Percentiles rank a stretch among this genome's conserved stretches.
Evolutionary conservation across 2,113 vertebrate genomes (phyloP).

Genomic region (Spheniscus mendiculus): DNA sequence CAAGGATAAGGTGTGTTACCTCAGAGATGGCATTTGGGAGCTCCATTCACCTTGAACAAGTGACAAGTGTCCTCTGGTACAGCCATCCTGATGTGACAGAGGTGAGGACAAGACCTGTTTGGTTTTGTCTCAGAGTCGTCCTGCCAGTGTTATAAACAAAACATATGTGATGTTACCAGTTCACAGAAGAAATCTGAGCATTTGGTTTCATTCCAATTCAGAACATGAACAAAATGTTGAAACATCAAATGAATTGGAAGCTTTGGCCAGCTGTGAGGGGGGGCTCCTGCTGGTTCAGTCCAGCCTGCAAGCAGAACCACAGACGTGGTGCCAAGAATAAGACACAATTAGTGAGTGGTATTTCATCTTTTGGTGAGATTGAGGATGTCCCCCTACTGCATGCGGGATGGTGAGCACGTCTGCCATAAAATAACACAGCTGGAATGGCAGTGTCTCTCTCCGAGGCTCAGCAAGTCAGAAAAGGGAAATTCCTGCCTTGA

Average conservation of each 20-base stretch:
- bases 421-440: background rate
- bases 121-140: background rate
- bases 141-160: background rate
- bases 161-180: background rate
- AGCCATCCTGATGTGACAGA: background rate
- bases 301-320: background rate
- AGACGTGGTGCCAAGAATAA: background rate
- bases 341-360: background rate
- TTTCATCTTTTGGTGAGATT: background rate
- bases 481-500: background rate
- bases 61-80: background rate
- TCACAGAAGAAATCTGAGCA: background rate
- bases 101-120: background rate
- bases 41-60: background rate
- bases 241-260: background rate
- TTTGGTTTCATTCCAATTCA: background rate
- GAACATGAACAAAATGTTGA: background rate
- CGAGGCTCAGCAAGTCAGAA: background rate
- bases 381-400: background rate
- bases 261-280: background rate
- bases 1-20: background rate
- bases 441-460: background rate
- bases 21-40: background rate
- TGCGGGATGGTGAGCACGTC: accelerated
- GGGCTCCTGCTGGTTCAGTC: background rate